Evolutionary conservation across 2,113 vertebrate species (phyloP).

Genomic region (Sapayoa aenigma): DNA sequence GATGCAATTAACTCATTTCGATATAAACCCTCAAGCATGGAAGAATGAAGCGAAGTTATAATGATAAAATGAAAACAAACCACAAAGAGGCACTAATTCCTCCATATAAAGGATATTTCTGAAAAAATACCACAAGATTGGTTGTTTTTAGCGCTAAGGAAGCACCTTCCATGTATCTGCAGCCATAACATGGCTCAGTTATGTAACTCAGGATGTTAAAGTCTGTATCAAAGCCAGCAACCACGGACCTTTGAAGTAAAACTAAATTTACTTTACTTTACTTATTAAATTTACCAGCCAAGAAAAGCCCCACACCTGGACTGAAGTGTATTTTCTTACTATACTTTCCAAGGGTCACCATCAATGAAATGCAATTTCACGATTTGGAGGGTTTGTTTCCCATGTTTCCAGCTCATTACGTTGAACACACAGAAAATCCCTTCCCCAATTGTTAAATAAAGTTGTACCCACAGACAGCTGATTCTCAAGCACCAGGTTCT

Average conservation of each 20-base stretch:
- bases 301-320: neutral
- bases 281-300: neutral
- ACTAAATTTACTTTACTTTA: neutral
- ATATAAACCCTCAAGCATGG: neutral
- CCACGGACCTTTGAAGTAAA: neutral
- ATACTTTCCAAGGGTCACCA: neutral
- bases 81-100: neutral
- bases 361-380: neutral
- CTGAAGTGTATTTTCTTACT: neutral
- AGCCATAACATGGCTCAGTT: neutral
- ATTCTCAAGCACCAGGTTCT: neutral
- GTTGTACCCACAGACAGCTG: neutral
- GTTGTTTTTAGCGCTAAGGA: neutral
- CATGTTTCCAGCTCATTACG: neutral
- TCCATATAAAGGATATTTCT: neutral
- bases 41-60: neutral
- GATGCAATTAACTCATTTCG: constrained; percentile 3
- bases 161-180: neutral
- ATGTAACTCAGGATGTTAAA: neutral
- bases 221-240: neutral
- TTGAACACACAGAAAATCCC: neutral
- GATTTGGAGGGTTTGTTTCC: neutral
- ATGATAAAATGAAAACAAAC: constrained; percentile 5
- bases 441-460: neutral
- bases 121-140: neutral